These are phyloP conservation scores for Marronus borbonicus DNA, from an alignment of 2,888 invertebrate species.

Conservation along the genomic window DNA sequence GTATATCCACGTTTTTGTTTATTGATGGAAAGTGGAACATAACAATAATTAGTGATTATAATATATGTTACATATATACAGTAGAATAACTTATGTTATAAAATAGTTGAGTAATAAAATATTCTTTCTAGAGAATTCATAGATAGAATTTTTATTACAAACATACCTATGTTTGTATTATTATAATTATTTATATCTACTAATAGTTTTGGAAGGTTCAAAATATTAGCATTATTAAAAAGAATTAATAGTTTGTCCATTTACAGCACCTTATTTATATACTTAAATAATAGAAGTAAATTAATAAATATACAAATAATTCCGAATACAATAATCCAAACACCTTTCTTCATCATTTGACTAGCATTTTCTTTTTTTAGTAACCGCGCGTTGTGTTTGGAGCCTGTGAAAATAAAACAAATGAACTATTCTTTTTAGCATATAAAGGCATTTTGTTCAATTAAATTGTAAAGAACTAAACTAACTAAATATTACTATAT, in stretches of 20 bases:
- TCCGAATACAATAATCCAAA: slow-evolving; percentile 65
- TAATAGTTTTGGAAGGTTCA: slow-evolving; percentile 43
- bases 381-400: slow-evolving; percentile 54
- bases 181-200: slow-evolving; percentile 38
- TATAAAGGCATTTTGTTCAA: too few species aligned
- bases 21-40: slow-evolving; percentile 7
- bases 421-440: too few species aligned
- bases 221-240: slow-evolving; percentile 47
- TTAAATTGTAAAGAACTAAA: too few species aligned
- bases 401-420: slow-evolving; percentile 49
- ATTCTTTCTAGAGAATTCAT: slow-evolving; percentile 11
- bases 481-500: too few species aligned
- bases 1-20: slow-evolving; percentile 23
- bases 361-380: slow-evolving; percentile 54
- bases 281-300: slow-evolving; percentile 64
- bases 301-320: slow-evolving; percentile 66
- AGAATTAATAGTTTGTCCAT: slow-evolving; percentile 13
- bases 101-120: slow-evolving; percentile 41
- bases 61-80: slow-evolving; percentile 31
- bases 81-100: slow-evolving; percentile 32
- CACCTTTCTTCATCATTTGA: slow-evolving; percentile 59
- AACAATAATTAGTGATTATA: slow-evolving; percentile 36
- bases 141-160: slow-evolving; percentile 40
- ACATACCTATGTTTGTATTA: slow-evolving; percentile 28
- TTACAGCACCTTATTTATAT: slow-evolving; percentile 48